phyloP scores from a whole-genome alignment of 2,113 vertebrate species.

The Paramisgurnus dabryanus region DNA sequence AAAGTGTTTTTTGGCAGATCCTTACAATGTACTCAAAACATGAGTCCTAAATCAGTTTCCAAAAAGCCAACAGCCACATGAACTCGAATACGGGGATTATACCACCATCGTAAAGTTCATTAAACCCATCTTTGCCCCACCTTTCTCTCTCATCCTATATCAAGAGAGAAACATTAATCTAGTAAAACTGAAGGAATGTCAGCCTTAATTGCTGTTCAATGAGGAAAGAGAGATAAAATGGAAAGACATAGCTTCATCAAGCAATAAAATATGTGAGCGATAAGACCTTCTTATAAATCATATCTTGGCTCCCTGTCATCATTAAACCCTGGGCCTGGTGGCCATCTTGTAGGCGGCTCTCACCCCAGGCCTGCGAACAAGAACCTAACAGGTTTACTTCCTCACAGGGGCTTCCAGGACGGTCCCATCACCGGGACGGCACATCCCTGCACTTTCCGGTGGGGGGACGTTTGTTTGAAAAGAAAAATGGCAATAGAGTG shows the following conservation, averaged over 20 bases:
- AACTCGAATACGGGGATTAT: background rate
- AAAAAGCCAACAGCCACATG: background rate
- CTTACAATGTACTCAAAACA: no score
- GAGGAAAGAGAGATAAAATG: constrained; percentile 69
- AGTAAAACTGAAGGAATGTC: constrained; percentile 71
- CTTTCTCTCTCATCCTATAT: constrained; percentile 22
- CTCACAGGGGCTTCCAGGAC: constrained; percentile 43
- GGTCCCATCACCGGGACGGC: constrained; percentile 33
- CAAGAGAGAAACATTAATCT: constrained; percentile 40
- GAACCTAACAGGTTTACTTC: constrained; percentile 82
- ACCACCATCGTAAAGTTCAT: constrained; percentile 8
- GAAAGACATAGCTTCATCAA: constrained; percentile 63
- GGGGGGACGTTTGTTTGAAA: constrained; percentile 56
- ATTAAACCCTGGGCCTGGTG: constrained; percentile 82
- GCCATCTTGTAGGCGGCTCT: constrained; percentile 84
- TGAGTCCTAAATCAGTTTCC: background rate
- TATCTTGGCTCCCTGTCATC: constrained; percentile 77
- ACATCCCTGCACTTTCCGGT: constrained; percentile 7
- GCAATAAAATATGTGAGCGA: constrained; percentile 77
- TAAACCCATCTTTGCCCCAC: background rate
- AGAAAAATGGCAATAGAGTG: constrained; percentile 65
- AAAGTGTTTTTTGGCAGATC: no score
- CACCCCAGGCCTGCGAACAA: constrained; percentile 81
- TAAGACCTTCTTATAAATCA: constrained; percentile 84
- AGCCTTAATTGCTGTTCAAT: constrained; percentile 89